Conservation (phyloP, 2,113 vertebrate genomes). For the Rhynchomys soricoides region DNA sequence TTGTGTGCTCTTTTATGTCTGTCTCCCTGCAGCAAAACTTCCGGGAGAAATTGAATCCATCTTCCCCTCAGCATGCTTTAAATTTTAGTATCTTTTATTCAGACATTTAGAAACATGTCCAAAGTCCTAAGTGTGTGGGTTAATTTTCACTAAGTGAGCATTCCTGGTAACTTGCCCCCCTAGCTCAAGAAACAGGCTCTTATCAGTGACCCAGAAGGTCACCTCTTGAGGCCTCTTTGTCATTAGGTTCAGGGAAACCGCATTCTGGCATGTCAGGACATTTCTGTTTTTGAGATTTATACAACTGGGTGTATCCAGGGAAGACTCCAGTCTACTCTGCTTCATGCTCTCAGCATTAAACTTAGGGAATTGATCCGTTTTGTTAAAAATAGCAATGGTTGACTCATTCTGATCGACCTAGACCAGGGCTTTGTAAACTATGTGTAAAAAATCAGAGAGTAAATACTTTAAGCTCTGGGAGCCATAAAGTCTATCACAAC, state of each 20-base stretch:
- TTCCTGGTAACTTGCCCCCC: not conserved
- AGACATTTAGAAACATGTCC: not conserved
- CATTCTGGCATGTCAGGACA: not conserved
- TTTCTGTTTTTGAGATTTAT: constrained; percentile 19
- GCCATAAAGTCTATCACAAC: not conserved
- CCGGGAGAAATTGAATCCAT: not conserved
- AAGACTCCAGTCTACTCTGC: not conserved
- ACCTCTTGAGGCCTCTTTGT: not conserved
- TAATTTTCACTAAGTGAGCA: not conserved
- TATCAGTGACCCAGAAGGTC: not conserved
- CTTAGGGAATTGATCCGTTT: not conserved
- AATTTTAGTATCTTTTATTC: constrained; percentile 26
- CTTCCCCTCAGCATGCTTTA: not conserved
- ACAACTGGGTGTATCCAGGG: not conserved
- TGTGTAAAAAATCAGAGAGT: not conserved
- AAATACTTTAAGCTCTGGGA: constrained; percentile 33
- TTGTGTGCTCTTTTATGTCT: not conserved
- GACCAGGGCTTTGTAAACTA: not conserved
- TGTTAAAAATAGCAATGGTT: not conserved
- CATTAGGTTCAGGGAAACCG: not conserved
- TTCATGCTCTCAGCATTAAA: not conserved
- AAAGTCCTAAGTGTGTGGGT: not conserved
- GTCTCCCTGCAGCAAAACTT: not conserved
- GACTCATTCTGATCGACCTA: not conserved
- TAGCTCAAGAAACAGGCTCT: constrained; percentile 24